Base-by-base conservation (phyloP, 1,140 invertebrate species). In the Papilio polytes region DNA sequence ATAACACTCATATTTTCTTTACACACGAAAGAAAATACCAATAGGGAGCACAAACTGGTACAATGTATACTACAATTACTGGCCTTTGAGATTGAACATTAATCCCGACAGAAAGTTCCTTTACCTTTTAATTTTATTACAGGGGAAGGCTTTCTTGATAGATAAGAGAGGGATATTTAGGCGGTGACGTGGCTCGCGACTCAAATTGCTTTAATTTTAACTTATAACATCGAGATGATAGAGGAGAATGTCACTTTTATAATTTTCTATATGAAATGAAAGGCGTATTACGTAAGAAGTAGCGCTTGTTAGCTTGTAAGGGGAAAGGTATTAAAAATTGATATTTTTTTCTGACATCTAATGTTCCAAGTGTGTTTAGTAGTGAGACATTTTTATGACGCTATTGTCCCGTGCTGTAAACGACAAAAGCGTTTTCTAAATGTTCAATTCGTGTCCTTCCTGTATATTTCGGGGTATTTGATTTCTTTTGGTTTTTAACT, bases 61-160 rank as follows among this genome's bases (percentile, higher is more conserved):
- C n/a, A 56, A 77, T 10, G 12, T 66, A 36, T 66, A 63, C 36
- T n/a, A 78, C 59, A 66, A 78, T 66, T 56, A 78, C 76, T 66
- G 36, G 41, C 44, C 18, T 63, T 18, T n/a, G 18, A 41, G 59
- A 78, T 78, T 44, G 22, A 78, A 66, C 36, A 20, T 66, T 78
- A 78, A 78, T 66, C 36, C 77, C 4, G 3, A 66, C 74, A n/a
- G 59, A 66, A 66, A 78, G 56, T 78, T 46, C 77, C 31, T 66
- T 78, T 46, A 59, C 76, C 53, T 78, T 78, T 78, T 78, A 78
- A 78, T 78, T 78, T 78, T 59, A 78, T 78, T 78, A 66, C n/a
- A 46, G 22, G 76, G 41, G 46, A 78, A 66, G 31, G 76, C 77
- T 36, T 63, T 78, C 56, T 20, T 66, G 56, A 78, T 78, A 78